These are phyloP conservation scores for Monomorium pharaonis DNA, from an alignment of 1,140 invertebrate genomes.

Conservation along the genomic window DNA sequence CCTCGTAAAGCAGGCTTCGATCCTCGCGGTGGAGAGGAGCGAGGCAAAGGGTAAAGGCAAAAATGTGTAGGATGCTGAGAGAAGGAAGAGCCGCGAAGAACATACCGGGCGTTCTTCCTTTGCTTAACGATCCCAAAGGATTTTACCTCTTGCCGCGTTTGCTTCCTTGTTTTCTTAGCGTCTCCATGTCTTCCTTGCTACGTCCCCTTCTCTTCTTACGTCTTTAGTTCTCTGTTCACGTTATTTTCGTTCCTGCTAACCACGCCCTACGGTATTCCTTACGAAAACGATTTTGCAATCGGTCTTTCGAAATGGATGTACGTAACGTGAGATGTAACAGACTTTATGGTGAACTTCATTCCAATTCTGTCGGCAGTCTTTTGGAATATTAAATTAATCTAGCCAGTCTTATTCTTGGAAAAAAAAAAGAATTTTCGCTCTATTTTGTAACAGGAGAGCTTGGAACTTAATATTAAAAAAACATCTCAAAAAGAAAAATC, in stretches of 20 bases:
- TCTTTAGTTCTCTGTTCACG: constrained; percentile 20
- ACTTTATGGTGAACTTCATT: not conserved
- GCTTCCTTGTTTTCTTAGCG: constrained; percentile 12
- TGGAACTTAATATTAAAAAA: not conserved
- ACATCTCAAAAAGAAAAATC: not conserved
- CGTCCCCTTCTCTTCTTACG: too few species aligned
- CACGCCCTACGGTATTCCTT: constrained; percentile 9
- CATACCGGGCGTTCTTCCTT: not conserved
- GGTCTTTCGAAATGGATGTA: not conserved
- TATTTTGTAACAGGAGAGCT: not conserved
- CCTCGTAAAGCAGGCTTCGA: constrained; percentile 49
- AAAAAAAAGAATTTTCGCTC: not conserved
- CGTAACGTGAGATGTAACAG: not conserved
- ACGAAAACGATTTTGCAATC: not conserved
- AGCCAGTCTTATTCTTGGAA: not conserved
- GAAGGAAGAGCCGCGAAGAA: constrained; percentile 18
- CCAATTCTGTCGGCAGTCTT: not conserved
- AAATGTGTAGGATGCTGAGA: constrained; percentile 23
- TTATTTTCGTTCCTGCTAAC: not conserved
- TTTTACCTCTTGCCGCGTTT: constrained; percentile 3
- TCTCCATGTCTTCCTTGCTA: not conserved
- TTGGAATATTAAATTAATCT: not conserved
- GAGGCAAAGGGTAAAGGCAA: constrained; percentile 21
- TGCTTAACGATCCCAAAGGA: constrained; percentile 10
- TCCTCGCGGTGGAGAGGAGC: constrained; percentile 5